These are phyloP conservation scores for Halcyon leucocephala DNA, from an alignment of 2,797 vertebrate genomes.

Conservation along the genomic window DNA sequence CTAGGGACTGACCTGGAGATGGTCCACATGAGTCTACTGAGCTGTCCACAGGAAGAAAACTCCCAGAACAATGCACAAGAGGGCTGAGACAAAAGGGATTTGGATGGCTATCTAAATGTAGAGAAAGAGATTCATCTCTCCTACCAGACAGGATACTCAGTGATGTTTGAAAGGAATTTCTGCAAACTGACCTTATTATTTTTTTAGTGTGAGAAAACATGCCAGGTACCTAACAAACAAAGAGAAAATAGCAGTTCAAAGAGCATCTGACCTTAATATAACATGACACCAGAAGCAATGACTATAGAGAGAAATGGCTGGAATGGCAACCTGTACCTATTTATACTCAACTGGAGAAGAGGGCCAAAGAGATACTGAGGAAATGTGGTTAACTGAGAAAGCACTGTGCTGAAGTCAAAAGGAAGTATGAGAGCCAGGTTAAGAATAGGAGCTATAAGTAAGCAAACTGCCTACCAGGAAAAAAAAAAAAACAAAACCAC, in stretches of 20 bases:
- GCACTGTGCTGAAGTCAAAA: not conserved
- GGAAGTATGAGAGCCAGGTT: not conserved
- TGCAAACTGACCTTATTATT: conserved; percentile 5
- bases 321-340: not conserved
- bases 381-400: conserved; percentile 34
- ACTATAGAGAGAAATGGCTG: not conserved
- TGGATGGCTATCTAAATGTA: not conserved
- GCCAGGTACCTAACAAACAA: not conserved
- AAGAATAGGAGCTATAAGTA: not conserved
- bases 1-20: conserved; percentile 55
- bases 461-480: not conserved
- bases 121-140: not conserved
- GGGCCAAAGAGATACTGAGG: not conserved
- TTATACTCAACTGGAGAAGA: not conserved
- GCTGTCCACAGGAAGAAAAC: conserved; percentile 61
- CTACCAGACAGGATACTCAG: not conserved
- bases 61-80: conserved; percentile 43
- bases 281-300: not conserved
- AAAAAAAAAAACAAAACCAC: not conserved
- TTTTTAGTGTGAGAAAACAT: not conserved
- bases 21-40: conserved; percentile 67
- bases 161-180: conserved; percentile 22
- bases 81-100: conserved; percentile 17
- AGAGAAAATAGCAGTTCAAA: not conserved
- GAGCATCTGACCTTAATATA: not conserved